These are phyloP conservation scores for Lichenostomus cassidix DNA, from an alignment of 2,113 vertebrate species.

Conservation along the genomic window DNA sequence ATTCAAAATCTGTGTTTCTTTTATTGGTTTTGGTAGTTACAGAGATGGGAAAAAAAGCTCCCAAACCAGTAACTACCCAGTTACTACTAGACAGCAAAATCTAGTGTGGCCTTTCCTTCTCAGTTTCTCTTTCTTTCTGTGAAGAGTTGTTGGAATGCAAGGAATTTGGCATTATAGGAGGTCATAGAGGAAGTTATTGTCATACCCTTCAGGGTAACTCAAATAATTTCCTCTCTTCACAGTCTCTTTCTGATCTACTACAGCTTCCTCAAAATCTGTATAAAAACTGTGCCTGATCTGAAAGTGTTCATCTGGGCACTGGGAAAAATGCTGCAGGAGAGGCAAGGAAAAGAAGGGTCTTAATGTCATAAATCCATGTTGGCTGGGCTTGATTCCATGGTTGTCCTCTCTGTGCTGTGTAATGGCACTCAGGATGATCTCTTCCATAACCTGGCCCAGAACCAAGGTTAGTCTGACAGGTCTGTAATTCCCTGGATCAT, in stretches of 20 bases:
- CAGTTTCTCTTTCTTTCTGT: background rate
- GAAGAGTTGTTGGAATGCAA: background rate
- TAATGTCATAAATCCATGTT: background rate
- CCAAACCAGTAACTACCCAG: background rate
- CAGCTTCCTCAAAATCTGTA: background rate
- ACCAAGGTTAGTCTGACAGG: background rate
- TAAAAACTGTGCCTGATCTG: background rate
- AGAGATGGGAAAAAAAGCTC: background rate
- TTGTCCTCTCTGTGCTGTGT: background rate
- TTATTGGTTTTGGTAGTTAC: background rate
- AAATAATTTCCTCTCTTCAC: background rate
- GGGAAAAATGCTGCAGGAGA: background rate
- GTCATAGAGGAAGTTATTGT: background rate
- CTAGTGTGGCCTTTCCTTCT: background rate
- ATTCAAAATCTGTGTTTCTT: background rate
- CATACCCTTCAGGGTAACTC: background rate
- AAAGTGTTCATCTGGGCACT: background rate
- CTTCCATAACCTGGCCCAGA: background rate
- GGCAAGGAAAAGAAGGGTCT: background rate
- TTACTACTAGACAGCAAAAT: background rate
- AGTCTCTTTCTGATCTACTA: background rate
- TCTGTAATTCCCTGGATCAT: background rate
- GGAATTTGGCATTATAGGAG: background rate
- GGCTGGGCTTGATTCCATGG: background rate
- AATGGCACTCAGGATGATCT: too few relatives aligned